phyloP scores from a whole-genome alignment of 2,113 vertebrate genomes.

The Petrocephalus microphthalmus region DNA sequence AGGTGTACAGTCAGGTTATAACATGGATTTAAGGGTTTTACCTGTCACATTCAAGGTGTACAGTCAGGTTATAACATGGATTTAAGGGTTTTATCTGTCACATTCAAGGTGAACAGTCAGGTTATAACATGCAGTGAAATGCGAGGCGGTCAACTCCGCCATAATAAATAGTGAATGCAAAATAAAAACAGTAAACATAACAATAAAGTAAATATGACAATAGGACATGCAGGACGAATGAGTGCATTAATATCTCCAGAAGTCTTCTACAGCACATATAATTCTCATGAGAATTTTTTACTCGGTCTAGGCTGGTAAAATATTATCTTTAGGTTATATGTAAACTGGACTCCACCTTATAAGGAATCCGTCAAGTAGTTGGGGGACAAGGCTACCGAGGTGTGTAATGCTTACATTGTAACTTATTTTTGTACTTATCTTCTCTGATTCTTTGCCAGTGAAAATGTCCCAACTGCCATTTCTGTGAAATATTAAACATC shows the following conservation, averaged over 20 bases:
- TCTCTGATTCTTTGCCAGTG: neutral
- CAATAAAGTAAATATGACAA: neutral
- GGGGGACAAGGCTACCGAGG: neutral
- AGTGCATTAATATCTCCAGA: neutral
- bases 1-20: too few relatives aligned
- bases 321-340: neutral
- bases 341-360: neutral
- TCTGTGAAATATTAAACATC: too few relatives aligned
- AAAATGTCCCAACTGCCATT: neutral
- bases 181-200: neutral
- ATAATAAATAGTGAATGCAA: neutral
- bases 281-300: neutral
- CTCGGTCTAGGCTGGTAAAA: neutral
- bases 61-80: too few relatives aligned
- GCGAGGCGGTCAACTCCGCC: neutral
- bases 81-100: neutral
- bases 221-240: neutral
- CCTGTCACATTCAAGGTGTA: neutral
- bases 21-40: neutral
- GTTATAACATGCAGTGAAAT: neutral
- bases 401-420: neutral
- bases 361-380: neutral
- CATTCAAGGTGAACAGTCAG: neutral
- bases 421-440: conserved; percentile 1
- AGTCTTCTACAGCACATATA: neutral